Percentiles rank a stretch among this genome's conserved stretches.
These are phyloP conservation scores for Catostylus mosaicus DNA, from an alignment of 30 jellyfish, hydroid and myxozoan species.

Conservation along the genomic window DNA sequence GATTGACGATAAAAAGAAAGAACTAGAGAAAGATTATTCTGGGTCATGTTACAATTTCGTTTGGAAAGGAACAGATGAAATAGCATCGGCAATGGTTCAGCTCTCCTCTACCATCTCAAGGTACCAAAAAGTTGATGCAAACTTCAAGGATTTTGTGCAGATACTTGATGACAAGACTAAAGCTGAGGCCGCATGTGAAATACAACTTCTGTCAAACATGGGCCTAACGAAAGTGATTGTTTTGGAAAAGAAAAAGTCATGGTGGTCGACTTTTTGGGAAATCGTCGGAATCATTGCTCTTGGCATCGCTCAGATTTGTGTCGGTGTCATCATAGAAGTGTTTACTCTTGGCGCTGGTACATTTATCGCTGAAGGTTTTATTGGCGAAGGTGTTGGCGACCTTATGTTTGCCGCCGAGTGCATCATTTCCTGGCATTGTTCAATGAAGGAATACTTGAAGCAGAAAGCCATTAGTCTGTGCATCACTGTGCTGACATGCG, in stretches of 20 bases:
- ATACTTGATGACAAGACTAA: constrained; percentile 4
- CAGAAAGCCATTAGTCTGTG: constrained; percentile 31
- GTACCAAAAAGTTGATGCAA: constrained; percentile 7
- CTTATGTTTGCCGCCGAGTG: constrained; percentile 46
- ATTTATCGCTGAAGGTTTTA: constrained; percentile 31
- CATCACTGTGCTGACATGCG: constrained; percentile 34
- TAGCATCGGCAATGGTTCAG: constrained; percentile 13
- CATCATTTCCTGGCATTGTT: constrained; percentile 29
- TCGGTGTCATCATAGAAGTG: constrained; percentile 28
- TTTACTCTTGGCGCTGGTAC: constrained; percentile 34
- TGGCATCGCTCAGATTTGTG: constrained; percentile 37
- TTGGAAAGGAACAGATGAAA: not conserved
- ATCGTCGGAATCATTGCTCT: constrained; percentile 18
- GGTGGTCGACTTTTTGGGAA: constrained; percentile 1
- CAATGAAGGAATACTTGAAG: constrained; percentile 37
- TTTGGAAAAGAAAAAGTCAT: constrained; percentile 3
- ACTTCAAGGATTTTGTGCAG: constrained; percentile 7
- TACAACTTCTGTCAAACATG: not conserved
- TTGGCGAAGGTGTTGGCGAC: constrained; percentile 51
- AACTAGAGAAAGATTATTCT: not conserved
- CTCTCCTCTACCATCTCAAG: not conserved
- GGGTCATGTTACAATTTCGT: constrained; percentile 2
- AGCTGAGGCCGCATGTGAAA: constrained; percentile 7
- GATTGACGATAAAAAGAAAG: constrained; percentile 17
- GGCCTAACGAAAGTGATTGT: constrained; percentile 12